Evolutionary conservation across 2,113 vertebrate genomes (phyloP).

Genomic region (Thunnus maccoyii): DNA sequence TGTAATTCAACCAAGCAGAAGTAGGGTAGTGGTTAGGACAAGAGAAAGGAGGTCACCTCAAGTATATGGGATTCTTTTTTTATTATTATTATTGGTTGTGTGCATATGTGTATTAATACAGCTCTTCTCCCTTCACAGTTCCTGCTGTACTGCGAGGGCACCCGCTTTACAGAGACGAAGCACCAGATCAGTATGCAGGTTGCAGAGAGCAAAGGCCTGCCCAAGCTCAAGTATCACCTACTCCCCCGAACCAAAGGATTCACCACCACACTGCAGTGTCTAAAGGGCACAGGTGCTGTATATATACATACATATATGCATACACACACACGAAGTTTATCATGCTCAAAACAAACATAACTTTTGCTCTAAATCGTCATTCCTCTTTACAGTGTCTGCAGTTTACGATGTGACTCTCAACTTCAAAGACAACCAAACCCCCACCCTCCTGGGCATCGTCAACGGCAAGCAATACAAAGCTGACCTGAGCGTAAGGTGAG

Average conservation of each 20-base stretch:
- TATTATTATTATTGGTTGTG: constrained; percentile 1
- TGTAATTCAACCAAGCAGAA: constrained; percentile 43
- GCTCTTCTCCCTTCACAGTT: constrained; percentile 84
- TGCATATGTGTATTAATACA: constrained; percentile 21
- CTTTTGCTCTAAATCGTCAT: neutral
- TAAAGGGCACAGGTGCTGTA: constrained; percentile 92
- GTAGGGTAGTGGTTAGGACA: constrained; percentile 11
- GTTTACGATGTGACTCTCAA: constrained; percentile 98
- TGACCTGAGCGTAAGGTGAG: constrained; percentile 95
- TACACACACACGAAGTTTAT: neutral
- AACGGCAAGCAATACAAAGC: constrained; percentile 97
- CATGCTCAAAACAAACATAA: neutral
- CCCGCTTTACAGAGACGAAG: constrained; percentile 97
- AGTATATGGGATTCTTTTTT: neutral
- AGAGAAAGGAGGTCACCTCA: constrained; percentile 44
- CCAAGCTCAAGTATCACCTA: constrained; percentile 95
- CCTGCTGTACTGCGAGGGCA: constrained; percentile 97
- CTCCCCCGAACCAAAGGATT: constrained; percentile 98
- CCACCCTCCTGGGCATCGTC: constrained; percentile 94
- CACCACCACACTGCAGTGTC: constrained; percentile 96
- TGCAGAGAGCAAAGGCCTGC: constrained; percentile 94
- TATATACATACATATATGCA: neutral
- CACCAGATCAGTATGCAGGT: constrained; percentile 99
- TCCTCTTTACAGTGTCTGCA: constrained; percentile 86
- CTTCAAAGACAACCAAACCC: constrained; percentile 96